These are phyloP conservation scores for Austrofundulus limnaeus DNA, from an alignment of 2,113 vertebrate species.

Conservation along the genomic window DNA sequence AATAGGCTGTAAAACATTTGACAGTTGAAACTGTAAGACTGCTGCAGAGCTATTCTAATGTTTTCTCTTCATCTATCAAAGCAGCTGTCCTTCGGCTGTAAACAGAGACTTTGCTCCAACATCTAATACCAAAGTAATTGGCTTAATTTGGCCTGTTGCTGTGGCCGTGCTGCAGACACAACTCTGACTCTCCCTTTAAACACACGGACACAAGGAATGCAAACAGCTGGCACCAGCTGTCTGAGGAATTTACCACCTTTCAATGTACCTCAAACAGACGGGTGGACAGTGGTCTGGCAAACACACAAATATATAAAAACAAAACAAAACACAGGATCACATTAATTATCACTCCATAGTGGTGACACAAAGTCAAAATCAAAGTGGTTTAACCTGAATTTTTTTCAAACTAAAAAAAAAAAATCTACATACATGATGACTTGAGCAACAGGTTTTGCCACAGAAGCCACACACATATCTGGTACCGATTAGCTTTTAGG, in stretches of 20 bases:
- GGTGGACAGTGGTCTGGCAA: constrained; percentile 20
- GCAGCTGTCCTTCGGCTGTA: constrained; percentile 61
- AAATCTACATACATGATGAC: background rate
- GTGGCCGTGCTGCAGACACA: constrained; percentile 34
- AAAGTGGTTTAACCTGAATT: background rate
- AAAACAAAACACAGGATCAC: constrained; percentile 16
- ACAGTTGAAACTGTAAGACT: constrained; percentile 32
- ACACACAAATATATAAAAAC: constrained; percentile 31
- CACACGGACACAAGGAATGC: constrained; percentile 62
- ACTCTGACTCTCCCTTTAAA: constrained; percentile 31
- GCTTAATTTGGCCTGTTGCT: constrained; percentile 41
- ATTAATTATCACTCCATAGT: constrained; percentile 25
- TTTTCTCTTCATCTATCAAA: constrained; percentile 46
- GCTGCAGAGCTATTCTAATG: constrained; percentile 51
- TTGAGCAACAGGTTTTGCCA: background rate
- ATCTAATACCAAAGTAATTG: constrained; percentile 59
- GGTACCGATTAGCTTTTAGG: constrained; percentile 4
- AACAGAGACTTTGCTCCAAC: constrained; percentile 41
- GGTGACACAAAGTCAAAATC: constrained; percentile 11
- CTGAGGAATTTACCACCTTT: constrained; percentile 78
- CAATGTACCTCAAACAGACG: constrained; percentile 63
- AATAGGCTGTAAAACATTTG: constrained; percentile 39
- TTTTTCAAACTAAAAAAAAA: background rate
- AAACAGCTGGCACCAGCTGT: constrained; percentile 79
- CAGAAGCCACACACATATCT: background rate